Base-by-base conservation (phyloP, 2,797 vertebrate genomes). In the Moxostoma hubbsi region DNA sequence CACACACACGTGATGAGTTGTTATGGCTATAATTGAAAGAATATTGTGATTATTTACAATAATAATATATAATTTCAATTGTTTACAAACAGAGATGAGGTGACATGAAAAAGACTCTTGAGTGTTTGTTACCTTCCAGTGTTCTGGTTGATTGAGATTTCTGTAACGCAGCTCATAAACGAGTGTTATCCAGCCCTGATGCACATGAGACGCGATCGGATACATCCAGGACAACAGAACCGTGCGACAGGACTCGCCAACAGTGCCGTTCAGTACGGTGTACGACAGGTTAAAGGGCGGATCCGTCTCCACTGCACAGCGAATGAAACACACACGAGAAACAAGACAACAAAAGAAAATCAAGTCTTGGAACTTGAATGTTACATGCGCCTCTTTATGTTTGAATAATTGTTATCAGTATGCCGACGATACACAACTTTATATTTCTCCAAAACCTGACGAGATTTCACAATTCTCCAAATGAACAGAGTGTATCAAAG, bases 121-220 rank as follows among this genome's bases (percentile, higher is more conserved):
- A 6, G 1, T 51, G 49, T 18, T 47, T n/a, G 3, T 82, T 24
- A 94, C 93, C 93, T 94, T 94, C 94, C 94, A 95, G 83, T 82
- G 84, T 77, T 85, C 77, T 0, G 89, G 84, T 69, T 93, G 86
- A 0, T 77, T 68, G 0, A 87, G 5, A 0, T 79, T 83, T 36
- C 92, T 62, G 89, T 92, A 95, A 82, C 93, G 92, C 71, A 95
- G 89, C 86, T 95, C 93, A 36, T 92, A 92, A 46, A 87, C 67
- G 73, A 94, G 92, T 0, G 94, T 94, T 85, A 95, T 92, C 94
- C 94, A 95, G 5, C 92, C 93, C 4, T 89, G 89, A 51, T 88
- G 85, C 59, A 94, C 89, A 69, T 89, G 86, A 0, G 83, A 64
- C 0, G 91, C 91, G 4, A 81, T 83, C 43, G 94, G 94, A 83